These are phyloP conservation scores for Notoglanidium macrostoma DNA, from an alignment of 2,797 vertebrate genomes.

Conservation along the genomic window DNA sequence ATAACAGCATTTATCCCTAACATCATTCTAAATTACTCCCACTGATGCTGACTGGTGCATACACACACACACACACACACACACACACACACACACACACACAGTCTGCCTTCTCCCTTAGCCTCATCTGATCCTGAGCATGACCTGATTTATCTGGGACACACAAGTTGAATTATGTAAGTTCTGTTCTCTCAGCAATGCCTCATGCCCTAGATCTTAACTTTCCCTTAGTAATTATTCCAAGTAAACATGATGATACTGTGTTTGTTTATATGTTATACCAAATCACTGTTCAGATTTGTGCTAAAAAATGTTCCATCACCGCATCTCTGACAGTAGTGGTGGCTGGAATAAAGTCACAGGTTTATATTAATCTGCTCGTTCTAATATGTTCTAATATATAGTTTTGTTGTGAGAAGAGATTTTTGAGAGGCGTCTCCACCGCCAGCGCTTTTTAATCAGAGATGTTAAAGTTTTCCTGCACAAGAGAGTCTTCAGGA, in stretches of 20 bases:
- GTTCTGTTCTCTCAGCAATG: conserved; percentile 39
- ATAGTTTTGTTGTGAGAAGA: background rate
- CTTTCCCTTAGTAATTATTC: conserved; percentile 11
- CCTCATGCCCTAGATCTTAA: conserved; percentile 25
- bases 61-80: background rate
- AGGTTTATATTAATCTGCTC: background rate
- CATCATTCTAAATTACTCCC: conserved; percentile 43
- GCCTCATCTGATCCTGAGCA: conserved; percentile 39
- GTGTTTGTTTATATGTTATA: background rate
- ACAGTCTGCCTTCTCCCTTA: conserved; percentile 23
- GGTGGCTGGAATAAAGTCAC: background rate
- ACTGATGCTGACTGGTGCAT: background rate
- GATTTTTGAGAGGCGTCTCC: background rate
- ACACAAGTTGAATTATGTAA: conserved; percentile 62
- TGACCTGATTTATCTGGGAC: conserved; percentile 51
- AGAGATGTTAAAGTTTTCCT: background rate
- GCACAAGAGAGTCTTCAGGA: background rate
- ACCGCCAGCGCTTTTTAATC: background rate
- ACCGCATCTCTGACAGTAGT: background rate
- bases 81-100: background rate
- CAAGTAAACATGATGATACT: background rate
- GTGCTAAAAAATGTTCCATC: background rate
- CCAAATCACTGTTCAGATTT: background rate
- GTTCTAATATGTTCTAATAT: background rate
- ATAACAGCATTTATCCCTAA: conserved; percentile 25